phyloP scores from a whole-genome alignment of 2,888 invertebrate genomes.

The Agrilus cyanescens region DNA sequence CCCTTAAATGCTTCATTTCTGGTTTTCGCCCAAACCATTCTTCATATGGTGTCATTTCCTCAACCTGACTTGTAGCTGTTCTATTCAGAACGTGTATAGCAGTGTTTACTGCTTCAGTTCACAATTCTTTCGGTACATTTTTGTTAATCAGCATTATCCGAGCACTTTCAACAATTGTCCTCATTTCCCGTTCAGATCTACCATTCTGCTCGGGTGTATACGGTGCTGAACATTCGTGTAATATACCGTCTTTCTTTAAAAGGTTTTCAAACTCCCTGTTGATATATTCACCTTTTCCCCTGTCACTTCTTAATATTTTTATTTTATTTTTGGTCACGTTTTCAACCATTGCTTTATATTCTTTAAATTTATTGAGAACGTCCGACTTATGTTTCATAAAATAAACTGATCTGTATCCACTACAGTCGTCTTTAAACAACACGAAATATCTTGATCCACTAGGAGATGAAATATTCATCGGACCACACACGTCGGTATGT shows the following conservation, averaged over 20 bases:
- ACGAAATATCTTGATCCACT: constrained; percentile 14
- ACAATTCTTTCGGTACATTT: constrained; percentile 19
- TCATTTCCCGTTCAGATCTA: constrained; percentile 18
- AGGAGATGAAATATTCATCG: no score
- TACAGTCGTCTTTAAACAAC: constrained; percentile 16
- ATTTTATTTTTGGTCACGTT: constrained; percentile 10
- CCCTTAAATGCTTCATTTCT: constrained; percentile 14
- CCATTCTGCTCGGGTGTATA: constrained; percentile 20
- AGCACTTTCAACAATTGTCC: constrained; percentile 21
- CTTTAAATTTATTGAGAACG: constrained; percentile 9
- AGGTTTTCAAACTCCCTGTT: constrained; percentile 8
- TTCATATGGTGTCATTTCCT: no score
- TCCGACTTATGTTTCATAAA: constrained; percentile 9
- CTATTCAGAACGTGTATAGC: constrained; percentile 25
- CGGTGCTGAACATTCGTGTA: constrained; percentile 14
- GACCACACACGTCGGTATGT: constrained; percentile 14
- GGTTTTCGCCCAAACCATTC: constrained; percentile 17
- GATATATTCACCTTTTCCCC: no score
- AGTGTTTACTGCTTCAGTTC: constrained; percentile 25
- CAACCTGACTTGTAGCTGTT: constrained; percentile 11
- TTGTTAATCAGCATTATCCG: constrained; percentile 20
- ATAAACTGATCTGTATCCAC: constrained; percentile 10
- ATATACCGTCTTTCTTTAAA: constrained; percentile 16
- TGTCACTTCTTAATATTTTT: constrained; percentile 7
- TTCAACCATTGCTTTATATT: constrained; percentile 8